Conservation (phyloP, 2,888 invertebrate species). For the Cepaea hortensis region DNA sequence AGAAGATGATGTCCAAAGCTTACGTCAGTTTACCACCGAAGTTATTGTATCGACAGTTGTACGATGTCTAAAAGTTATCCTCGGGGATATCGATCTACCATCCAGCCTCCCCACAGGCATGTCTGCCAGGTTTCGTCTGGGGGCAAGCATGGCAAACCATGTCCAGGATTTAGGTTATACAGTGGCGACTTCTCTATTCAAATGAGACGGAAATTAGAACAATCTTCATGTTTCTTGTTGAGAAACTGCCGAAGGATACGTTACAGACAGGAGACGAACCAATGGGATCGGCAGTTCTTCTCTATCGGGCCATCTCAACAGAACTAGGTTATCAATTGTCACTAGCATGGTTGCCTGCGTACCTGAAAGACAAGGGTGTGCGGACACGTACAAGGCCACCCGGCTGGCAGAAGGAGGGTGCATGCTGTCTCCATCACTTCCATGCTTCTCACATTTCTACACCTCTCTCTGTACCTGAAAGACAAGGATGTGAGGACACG, state of each 20-base stretch:
- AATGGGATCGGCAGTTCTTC: constrained; percentile 75
- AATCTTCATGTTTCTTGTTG: constrained; percentile 94
- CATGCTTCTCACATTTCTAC: no score
- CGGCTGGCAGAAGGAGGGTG: constrained; percentile 72
- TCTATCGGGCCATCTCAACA: constrained; percentile 71
- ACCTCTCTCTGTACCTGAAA: constrained; percentile 69
- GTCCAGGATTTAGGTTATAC: constrained; percentile 89
- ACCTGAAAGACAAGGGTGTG: constrained; percentile 70
- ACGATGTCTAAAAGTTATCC: constrained; percentile 88
- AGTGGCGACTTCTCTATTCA: constrained; percentile 92
- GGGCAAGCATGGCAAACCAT: constrained; percentile 86
- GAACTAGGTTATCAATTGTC: constrained; percentile 66
- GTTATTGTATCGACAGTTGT: constrained; percentile 86
- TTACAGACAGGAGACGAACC: constrained; percentile 76
- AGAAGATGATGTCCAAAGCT: constrained; percentile 84
- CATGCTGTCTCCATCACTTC: constrained; percentile 63
- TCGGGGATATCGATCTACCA: constrained; percentile 81
- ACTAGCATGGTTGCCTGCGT: constrained; percentile 76
- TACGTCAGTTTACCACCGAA: constrained; percentile 86
- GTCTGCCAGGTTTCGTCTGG: constrained; percentile 90
- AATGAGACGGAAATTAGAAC: constrained; percentile 91
- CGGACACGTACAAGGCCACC: constrained; percentile 69
- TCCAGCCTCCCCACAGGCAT: constrained; percentile 84
- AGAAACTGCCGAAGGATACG: constrained; percentile 90
- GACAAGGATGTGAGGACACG: constrained; percentile 68